These are phyloP conservation scores for Papilio gigon DNA, from an alignment of 2,888 invertebrate species.

Conservation along the genomic window DNA sequence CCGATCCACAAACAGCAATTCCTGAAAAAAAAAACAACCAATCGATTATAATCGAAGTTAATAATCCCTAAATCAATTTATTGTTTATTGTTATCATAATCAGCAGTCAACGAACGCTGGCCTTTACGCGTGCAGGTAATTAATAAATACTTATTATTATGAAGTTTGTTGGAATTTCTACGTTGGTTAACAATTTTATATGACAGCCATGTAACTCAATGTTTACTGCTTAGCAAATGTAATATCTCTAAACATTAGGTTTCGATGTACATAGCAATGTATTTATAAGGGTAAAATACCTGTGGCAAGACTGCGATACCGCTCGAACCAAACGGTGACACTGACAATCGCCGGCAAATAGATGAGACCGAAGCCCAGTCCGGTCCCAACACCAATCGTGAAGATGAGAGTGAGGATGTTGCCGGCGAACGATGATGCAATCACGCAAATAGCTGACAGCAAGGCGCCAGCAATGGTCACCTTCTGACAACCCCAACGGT, in stretches of 20 bases:
- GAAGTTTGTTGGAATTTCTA: background rate
- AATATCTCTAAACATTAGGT: background rate
- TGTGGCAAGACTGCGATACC: slow-evolving; percentile 95
- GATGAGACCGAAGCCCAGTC: slow-evolving; percentile 97
- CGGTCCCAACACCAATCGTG: slow-evolving; percentile 97
- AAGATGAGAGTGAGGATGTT: slow-evolving; percentile 93
- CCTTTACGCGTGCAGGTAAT: too few relatives aligned
- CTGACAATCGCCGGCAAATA: slow-evolving; percentile 99
- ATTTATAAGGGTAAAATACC: slow-evolving; percentile 64
- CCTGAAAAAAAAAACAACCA: slow-evolving; percentile 68
- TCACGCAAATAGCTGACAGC: slow-evolving; percentile 89
- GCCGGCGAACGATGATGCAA: slow-evolving; percentile 90
- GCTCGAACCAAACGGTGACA: slow-evolving; percentile 98
- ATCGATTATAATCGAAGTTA: background rate
- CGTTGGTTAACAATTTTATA: too few relatives aligned
- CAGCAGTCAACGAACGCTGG: background rate
- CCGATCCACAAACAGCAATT: slow-evolving; percentile 97
- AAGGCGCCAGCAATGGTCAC: slow-evolving; percentile 95
- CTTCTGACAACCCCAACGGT: slow-evolving; percentile 95
- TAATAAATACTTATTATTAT: too few relatives aligned
- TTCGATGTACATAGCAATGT: background rate
- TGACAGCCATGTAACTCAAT: too few relatives aligned
- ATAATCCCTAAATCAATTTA: background rate
- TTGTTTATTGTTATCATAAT: background rate
- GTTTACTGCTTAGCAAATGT: too few relatives aligned